Conservation (phyloP, 2,888 invertebrate species). For the Clunio marinus region DNA sequence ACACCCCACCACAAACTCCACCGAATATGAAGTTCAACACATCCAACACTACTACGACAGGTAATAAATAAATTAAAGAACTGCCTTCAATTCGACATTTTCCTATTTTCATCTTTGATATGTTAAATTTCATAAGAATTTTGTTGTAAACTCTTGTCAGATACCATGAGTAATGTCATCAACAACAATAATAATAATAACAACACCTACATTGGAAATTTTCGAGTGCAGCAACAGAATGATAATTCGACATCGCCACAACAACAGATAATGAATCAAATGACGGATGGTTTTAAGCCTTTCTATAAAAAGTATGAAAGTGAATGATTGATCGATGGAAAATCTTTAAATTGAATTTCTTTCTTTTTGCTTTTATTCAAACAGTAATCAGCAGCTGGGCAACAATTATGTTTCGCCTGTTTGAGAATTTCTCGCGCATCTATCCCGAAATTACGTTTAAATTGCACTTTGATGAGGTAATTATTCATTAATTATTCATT, state of each 20-base stretch:
- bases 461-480: slow-evolving; percentile 38
- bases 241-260: slow-evolving; percentile 44
- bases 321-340: slow-evolving; percentile 17
- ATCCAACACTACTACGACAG: slow-evolving; percentile 49
- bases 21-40: slow-evolving; percentile 81
- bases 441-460: slow-evolving; percentile 35
- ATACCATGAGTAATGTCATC: slow-evolving; percentile 35
- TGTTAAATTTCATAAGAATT: no score
- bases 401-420: slow-evolving; percentile 37
- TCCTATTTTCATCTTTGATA: slow-evolving; percentile 4
- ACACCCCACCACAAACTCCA: slow-evolving; percentile 90
- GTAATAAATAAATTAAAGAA: slow-evolving; percentile 46
- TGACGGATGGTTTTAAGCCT: slow-evolving; percentile 68
- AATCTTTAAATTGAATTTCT: no score
- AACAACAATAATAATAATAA: no score
- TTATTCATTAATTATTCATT: slow-evolving; percentile 27
- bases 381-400: slow-evolving; percentile 35
- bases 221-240: slow-evolving; percentile 34
- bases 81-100: background rate
- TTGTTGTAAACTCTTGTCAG: no score
- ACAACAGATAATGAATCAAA: slow-evolving; percentile 44
- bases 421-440: slow-evolving; percentile 37
- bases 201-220: slow-evolving; percentile 34
- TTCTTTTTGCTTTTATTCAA: background rate
- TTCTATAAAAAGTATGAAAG: slow-evolving; percentile 84